phyloP scores from a whole-genome alignment of 2,888 invertebrate genomes.

The Amphipyra berbera region DNA sequence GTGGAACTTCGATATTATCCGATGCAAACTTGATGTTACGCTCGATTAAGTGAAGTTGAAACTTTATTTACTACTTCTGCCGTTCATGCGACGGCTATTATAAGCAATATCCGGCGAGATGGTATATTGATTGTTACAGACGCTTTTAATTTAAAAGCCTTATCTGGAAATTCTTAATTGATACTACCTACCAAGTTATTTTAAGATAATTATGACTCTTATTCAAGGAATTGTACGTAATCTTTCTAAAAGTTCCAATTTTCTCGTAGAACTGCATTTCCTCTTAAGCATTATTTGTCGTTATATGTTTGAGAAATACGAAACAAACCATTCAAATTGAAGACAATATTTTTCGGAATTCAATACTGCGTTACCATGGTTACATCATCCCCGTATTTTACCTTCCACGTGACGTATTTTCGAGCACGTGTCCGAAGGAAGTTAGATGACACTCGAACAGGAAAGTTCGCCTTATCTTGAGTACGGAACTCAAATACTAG shows the following conservation, averaged over 20 bases:
- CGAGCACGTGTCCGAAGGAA: background rate
- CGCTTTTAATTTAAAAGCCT: constrained; percentile 19
- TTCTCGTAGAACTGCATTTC: too few species aligned
- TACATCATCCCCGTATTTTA: too few species aligned
- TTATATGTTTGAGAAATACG: too few species aligned
- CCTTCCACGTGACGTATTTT: too few species aligned
- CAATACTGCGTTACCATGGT: too few species aligned
- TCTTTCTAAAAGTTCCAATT: too few species aligned
- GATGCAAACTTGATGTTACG: constrained; percentile 20
- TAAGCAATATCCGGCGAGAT: constrained; percentile 19
- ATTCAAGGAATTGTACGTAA: too few species aligned
- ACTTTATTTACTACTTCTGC: constrained; percentile 40
- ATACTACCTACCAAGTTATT: background rate
- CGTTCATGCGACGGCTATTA: constrained; percentile 23
- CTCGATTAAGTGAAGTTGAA: constrained; percentile 20
- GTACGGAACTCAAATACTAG: constrained; percentile 23
- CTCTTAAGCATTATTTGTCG: too few species aligned
- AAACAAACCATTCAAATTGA: too few species aligned
- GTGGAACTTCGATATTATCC: constrained; percentile 23
- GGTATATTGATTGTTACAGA: constrained; percentile 23
- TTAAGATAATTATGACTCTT: too few species aligned
- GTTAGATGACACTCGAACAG: constrained; percentile 2
- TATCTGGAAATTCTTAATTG: constrained; percentile 7
- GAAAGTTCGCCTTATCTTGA: constrained; percentile 16
- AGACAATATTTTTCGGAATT: too few species aligned